Conservation (phyloP, 2,888 invertebrate species). For the Dryomyza anilis region DNA sequence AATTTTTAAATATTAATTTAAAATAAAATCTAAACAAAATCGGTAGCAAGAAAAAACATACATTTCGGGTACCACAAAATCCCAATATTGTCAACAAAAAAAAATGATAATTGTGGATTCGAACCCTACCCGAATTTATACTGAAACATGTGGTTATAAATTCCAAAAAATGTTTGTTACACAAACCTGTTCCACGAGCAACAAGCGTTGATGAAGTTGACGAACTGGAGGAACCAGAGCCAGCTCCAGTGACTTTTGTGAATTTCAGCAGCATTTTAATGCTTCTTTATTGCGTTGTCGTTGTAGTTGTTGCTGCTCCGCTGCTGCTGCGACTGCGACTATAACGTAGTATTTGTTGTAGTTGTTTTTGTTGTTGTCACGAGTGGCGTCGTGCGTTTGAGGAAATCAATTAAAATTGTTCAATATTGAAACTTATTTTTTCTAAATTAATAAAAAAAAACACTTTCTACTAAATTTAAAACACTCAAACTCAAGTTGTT, state of each 20-base stretch:
- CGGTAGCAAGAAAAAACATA: no score
- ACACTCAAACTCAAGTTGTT: no score
- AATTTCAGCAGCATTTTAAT: slow-evolving; percentile 51
- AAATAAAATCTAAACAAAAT: no score
- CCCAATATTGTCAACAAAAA: no score
- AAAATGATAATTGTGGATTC: no score
- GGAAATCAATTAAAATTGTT: not conserved
- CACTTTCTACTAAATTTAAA: no score
- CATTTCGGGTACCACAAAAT: no score
- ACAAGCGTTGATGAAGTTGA: slow-evolving; percentile 46
- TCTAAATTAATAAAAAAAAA: no score
- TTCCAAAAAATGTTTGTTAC: no score
- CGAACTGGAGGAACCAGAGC: slow-evolving; percentile 45
- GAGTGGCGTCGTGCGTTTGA: not conserved
- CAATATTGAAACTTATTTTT: not conserved
- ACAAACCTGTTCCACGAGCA: slow-evolving; percentile 56
- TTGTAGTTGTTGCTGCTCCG: not conserved
- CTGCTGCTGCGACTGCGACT: not conserved
- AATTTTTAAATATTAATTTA: no score
- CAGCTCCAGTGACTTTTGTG: slow-evolving; percentile 50
- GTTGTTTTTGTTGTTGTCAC: slow-evolving; percentile 2
- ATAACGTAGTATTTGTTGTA: slow-evolving; percentile 17
- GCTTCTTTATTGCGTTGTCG: not conserved
- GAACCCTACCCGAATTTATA: no score
- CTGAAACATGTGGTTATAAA: no score